phyloP scores from a whole-genome alignment of 2,888 invertebrate genomes.

The Chaitophorus viminalis region DNA sequence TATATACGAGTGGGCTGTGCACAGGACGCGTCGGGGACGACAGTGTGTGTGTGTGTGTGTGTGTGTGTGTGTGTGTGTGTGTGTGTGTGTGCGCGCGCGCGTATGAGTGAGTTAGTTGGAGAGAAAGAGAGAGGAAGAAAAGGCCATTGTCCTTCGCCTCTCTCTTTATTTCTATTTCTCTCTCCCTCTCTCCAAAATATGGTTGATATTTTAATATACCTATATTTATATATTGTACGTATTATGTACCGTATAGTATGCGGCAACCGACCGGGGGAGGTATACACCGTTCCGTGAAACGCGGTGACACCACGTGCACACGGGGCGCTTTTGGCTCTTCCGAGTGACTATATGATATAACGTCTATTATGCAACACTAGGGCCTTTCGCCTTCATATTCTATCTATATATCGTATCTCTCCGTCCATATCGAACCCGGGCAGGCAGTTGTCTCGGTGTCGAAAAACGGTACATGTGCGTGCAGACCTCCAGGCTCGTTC shows the following conservation, averaged over 20 bases:
- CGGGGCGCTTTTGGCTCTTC: slow-evolving; percentile 23
- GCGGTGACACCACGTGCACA: slow-evolving; percentile 27
- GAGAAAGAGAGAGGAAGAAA: neutral
- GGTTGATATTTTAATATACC: neutral
- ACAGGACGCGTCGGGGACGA: too few relatives aligned
- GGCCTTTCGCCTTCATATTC: neutral
- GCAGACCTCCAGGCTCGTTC: slow-evolving; percentile 61
- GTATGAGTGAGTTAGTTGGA: too few relatives aligned
- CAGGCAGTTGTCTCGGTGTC: slow-evolving; percentile 25
- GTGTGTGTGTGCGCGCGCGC: too few relatives aligned
- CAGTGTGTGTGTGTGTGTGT: too few relatives aligned
- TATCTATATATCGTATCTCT: neutral
- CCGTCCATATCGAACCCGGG: neutral
- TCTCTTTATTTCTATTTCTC: too few relatives aligned
- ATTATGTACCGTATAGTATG: too few relatives aligned
- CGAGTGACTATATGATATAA: neutral
- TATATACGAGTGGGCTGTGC: neutral
- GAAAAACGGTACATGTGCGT: slow-evolving; percentile 53
- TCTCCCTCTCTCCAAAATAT: neutral
- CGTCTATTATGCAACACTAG: too few relatives aligned
- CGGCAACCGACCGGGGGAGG: neutral
- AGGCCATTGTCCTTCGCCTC: slow-evolving; percentile 1
- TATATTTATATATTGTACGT: too few relatives aligned
- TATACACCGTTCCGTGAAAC: neutral
- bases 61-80: too few relatives aligned